These are phyloP conservation scores for Tragelaphus strepsiceros DNA, from an alignment of 2,113 vertebrate genomes.

Conservation along the genomic window DNA sequence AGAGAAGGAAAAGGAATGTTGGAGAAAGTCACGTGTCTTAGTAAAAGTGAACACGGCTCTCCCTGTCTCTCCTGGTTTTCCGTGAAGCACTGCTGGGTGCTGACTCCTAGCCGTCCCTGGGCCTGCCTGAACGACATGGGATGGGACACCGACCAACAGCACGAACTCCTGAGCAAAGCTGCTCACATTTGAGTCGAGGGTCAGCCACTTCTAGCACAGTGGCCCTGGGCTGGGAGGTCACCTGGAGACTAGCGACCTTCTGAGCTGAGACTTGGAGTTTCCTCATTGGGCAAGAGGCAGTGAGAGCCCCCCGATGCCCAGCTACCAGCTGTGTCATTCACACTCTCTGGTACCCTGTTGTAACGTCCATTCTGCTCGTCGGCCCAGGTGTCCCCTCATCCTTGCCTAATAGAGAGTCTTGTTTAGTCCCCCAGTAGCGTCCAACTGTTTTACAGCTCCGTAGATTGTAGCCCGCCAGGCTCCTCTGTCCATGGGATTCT, in stretches of 20 bases:
- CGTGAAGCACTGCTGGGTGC: neutral
- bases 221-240: neutral
- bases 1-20: neutral
- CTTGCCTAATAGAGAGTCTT: neutral
- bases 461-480: neutral
- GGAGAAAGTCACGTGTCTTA: neutral
- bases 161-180: neutral
- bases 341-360: neutral
- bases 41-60: neutral
- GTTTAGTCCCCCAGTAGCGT: neutral
- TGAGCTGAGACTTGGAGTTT: neutral
- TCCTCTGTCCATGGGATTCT: neutral
- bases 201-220: neutral
- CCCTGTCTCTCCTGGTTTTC: neutral
- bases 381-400: no score
- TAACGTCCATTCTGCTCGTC: neutral
- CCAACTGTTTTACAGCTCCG: neutral
- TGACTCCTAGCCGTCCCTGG: neutral
- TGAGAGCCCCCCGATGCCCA: neutral
- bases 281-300: neutral
- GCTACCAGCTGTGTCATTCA: neutral
- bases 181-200: fast-evolving
- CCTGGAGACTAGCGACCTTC: neutral
- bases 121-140: neutral
- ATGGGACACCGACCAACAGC: no score